Conservation (phyloP, 2,797 vertebrate genomes). For the Okamejei kenojei region DNA sequence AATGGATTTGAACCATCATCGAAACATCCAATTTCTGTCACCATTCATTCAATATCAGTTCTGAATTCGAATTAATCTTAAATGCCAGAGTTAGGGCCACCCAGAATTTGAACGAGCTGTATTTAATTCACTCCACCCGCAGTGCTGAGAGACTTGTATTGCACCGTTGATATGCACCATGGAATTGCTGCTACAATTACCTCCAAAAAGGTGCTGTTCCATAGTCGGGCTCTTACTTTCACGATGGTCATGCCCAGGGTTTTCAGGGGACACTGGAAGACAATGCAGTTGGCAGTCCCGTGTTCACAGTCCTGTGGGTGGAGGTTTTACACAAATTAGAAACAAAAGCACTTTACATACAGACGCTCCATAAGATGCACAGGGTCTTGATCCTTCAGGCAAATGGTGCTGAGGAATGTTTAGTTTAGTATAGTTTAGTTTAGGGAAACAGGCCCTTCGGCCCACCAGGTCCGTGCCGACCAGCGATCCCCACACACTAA, state of each 20-base stretch:
- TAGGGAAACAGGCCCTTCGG: too few relatives aligned
- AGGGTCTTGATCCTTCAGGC: too few relatives aligned
- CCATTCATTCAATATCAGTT: too few relatives aligned
- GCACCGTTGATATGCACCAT: background rate
- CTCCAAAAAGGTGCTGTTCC: conserved; percentile 91
- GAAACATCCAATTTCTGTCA: background rate
- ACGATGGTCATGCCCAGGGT: conserved; percentile 71
- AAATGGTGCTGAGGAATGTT: too few relatives aligned
- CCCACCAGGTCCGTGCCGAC: too few relatives aligned
- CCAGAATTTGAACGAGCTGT: too few relatives aligned
- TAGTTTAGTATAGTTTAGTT: too few relatives aligned
- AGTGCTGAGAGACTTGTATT: background rate
- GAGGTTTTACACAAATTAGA: background rate
- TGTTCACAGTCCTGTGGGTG: conserved; percentile 69
- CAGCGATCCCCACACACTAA: too few relatives aligned
- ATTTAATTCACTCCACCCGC: background rate
- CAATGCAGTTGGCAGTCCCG: conserved; percentile 70
- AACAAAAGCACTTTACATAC: background rate
- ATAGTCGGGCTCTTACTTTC: conserved; percentile 72
- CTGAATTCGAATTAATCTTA: background rate
- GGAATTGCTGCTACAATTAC: conserved; percentile 48
- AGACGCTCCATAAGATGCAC: background rate
- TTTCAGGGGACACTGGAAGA: conserved; percentile 76
- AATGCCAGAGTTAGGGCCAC: background rate
- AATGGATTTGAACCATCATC: background rate